Base-by-base conservation (phyloP, 2,797 vertebrate genomes). In the Pseudotriccus pelzelni region DNA sequence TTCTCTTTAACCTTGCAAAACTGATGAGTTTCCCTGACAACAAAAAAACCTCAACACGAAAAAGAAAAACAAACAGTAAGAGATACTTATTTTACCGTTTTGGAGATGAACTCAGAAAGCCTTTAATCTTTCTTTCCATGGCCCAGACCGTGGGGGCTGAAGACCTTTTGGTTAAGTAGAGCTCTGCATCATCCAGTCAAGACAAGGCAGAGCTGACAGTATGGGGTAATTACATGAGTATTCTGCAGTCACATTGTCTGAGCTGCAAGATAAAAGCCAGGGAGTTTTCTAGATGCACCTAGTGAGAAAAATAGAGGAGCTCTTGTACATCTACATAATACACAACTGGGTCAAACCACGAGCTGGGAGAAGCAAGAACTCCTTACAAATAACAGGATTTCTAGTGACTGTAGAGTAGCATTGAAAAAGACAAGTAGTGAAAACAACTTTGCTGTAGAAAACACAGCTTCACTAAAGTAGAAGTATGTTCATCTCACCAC, bases 111-210 rank as follows among this genome's bases (percentile, higher is more conserved):
- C 39, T 39, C 41, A 72, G 30, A 87, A 63, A 32, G 16, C 23
- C 41, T 95, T 85, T 77, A n/a, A 60, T 70, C 41, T 91, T 76
- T 60, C 47, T 80, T 83, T 62, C 37, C 69, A 17, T 44, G n/a
- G 49, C 28, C 37, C 79, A 89, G 46, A 56, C 24, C 6, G 5
- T 22, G 46, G 43, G 43, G 21, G 7, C 37, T 89, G 68, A 74
- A 85, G 49, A 79, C 25, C 44, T 81, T 70, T 82, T 22, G 20
- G 20, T 64, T 39, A 27, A 80, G 30, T 3, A 80, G 68, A 77
- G 37, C 30, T 87, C 41, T 3, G 6, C 44, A 22, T 43, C 14
- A 20, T 14, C 34, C 66, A 66, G 10, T 22, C 12, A 4, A 32
- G 67, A 32, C 0, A 0, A 52, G 37, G 58, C 19, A 6, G 89